Base-by-base conservation (phyloP, 2,113 vertebrate genomes). In the Scolopax mira region DNA sequence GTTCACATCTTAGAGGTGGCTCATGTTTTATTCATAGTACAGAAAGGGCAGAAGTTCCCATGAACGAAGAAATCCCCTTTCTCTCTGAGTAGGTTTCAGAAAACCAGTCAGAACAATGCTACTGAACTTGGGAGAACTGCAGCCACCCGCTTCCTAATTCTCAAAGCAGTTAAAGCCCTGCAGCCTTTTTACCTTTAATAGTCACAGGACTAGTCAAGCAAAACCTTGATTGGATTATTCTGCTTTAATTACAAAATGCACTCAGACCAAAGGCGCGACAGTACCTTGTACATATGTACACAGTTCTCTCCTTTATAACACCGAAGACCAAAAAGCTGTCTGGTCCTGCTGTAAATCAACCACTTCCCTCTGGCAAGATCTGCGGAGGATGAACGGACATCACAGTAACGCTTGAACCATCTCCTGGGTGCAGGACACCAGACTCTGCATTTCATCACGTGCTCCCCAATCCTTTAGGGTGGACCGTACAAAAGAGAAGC, bases 231-330 rank as follows among this genome's bases (percentile, higher is more conserved):
- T 65, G 62, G 61, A 88, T 95, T 97, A 96, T 87, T 88, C 86
- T 75, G 62, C 78, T 95, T 95, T 94, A 90, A 96, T 95, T 92
- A 89, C 79, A 90, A 92, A 96, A 90, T 15, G 30, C 61, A 79
- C n/a, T 96, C 89, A 58, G 80, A 79, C 37, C 70, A 79, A 75
- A 96, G 73, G 90, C 3, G 0, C 85, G 51, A 12, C 27, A 69
- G 66, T 75, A 93, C 92, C 78, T 87, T 30, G 73, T 82, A 89
- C 17, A 1, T 52, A 77, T 9, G 41, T 52, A 90, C 69, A 62
- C 48, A 24, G 46, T 80, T 80, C 30, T 71, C 75, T 85, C 83
- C 71, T 9, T 79, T 80, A 1, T 30, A 92, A 93, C 21, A 80
- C 75, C 58, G 48, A 89, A 81, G 54, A 70, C 42, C 48, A 57